Base-by-base conservation (phyloP, 2,888 invertebrate genomes). In the Eupithecia pulchellata region DNA sequence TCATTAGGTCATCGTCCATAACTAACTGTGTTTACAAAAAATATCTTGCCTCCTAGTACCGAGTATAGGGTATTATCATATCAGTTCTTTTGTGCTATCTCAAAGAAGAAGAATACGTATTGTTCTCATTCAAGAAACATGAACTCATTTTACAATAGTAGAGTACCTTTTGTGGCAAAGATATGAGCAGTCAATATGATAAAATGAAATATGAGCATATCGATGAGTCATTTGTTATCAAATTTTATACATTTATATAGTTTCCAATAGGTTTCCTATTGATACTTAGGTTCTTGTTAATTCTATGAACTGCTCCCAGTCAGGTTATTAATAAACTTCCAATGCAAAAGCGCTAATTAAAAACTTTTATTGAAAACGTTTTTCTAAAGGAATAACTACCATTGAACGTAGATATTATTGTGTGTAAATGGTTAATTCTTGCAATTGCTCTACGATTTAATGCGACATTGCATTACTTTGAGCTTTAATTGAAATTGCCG, bases 121-220 rank as follows among this genome's bases (percentile, higher is more conserved):
- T 60, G 32, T 60, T 32, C 32, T 30, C 58, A 30, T 52, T 52
- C 25, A 60, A 60, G 11, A 30, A 60, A 60, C 58, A 60, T 60
- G 58, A n/a, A 32, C 58, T 60, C 32, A n/a, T n/a, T 60, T 60
- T 60, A 60, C 58, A 60, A 60, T 60, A 58, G 29, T 4, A 14
- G 29, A 30, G 30, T 29, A 57, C 29, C 58, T 11, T 52, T 52
- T 52, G 52, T 52, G 20, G 13, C 20, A 25, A 13, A 52, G 25
- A 52, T 25, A n/a, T 25, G 20, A 11, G 11, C 14, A 36, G 4
- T 36, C 36, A 14, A 13, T 36, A 20, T 42, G 42, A 42, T 42
- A 42, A 4, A 4, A n/a, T n/a, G n/a, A n/a, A n/a, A n/a, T n/a
- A n/a, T n/a, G 27, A 27, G 20, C 52, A 27, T 2, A 27, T 14